Evolutionary conservation across 2,113 vertebrate genomes (phyloP).

Genomic region (Craseonycteris thonglongyai): DNA sequence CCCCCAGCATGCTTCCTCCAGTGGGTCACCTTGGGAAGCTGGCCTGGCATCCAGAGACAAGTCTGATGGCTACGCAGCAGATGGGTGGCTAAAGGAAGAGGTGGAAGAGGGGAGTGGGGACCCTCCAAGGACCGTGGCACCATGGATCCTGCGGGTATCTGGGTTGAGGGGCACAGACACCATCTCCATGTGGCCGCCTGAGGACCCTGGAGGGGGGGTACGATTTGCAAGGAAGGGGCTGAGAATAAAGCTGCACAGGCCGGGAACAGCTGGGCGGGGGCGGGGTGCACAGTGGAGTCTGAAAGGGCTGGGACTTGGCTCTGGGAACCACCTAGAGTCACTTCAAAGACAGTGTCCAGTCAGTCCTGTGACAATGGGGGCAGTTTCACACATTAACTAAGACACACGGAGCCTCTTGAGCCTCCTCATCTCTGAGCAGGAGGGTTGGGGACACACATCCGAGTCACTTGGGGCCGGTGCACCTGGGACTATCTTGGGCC

Average conservation of each 20-base stretch:
- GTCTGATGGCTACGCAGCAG: too few species aligned
- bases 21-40: too few species aligned
- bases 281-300: background rate
- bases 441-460: fast-evolving
- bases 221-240: background rate
- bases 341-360: too few species aligned
- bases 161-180: background rate
- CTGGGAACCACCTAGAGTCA: too few species aligned
- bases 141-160: too few species aligned
- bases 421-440: fast-evolving
- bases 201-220: background rate
- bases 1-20: fast-evolving
- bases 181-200: background rate
- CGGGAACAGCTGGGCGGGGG: too few species aligned
- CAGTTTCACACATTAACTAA: fast-evolving
- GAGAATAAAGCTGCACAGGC: too few species aligned
- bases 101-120: background rate
- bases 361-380: fast-evolving
- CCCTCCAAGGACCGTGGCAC: background rate
- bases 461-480: fast-evolving
- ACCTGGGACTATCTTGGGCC: background rate
- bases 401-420: fast-evolving
- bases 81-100: too few species aligned
- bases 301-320: too few species aligned
- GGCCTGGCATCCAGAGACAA: too few species aligned